Conservation (phyloP, 92 coral and sea anemone genomes). For the Epizoanthus stellaris region DNA sequence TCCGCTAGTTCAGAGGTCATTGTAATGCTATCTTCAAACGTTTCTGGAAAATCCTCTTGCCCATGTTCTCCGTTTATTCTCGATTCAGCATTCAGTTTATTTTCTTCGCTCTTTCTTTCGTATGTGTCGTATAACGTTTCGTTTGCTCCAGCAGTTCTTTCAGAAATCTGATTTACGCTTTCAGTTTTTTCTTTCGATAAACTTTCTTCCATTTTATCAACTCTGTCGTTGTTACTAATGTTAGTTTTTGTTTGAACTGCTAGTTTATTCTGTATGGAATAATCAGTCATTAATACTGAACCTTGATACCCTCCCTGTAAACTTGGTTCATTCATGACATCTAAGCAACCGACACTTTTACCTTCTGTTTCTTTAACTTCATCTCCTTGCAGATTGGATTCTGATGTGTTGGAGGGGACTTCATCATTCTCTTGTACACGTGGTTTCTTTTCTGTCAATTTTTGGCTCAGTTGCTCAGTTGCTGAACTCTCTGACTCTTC, state of each 20-base stretch:
- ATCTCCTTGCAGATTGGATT: not conserved
- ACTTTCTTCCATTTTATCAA: not conserved
- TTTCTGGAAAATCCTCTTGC: constrained; percentile 1
- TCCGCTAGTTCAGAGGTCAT: constrained; percentile 7
- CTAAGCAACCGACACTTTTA: not conserved
- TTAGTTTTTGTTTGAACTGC: not conserved
- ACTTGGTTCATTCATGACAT: not conserved
- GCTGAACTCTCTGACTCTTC: not conserved
- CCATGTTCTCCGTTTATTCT: not conserved
- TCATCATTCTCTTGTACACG: not conserved
- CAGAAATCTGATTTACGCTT: not conserved
- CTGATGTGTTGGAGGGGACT: not conserved
- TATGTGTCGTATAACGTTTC: not conserved
- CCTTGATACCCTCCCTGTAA: not conserved
- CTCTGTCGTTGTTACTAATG: constrained; percentile 1
- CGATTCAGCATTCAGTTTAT: not conserved
- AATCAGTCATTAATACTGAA: not conserved
- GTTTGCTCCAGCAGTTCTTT: not conserved
- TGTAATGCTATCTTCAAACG: not conserved
- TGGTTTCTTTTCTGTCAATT: constrained; percentile 2
- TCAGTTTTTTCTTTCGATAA: constrained; percentile 16
- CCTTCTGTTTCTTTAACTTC: not conserved
- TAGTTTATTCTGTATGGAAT: not conserved
- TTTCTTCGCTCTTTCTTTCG: not conserved
- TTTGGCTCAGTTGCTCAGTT: constrained; percentile 2